phyloP scores from a whole-genome alignment of 2,888 invertebrate species.

The Chymomyza caudatula region DNA sequence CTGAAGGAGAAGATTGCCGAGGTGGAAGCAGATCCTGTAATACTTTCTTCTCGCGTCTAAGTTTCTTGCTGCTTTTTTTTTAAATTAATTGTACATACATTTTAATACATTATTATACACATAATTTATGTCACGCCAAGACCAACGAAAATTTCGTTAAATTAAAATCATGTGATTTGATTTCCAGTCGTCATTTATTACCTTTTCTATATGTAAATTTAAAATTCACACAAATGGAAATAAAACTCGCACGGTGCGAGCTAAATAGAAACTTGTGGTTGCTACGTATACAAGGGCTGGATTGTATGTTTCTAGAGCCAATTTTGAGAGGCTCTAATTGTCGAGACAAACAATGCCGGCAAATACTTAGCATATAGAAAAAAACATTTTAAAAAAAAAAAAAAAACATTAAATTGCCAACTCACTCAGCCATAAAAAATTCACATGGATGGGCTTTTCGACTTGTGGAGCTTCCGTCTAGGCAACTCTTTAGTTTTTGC shows the following conservation, averaged over 20 bases:
- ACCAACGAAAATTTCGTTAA: slow-evolving; percentile 38
- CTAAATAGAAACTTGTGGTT: neutral
- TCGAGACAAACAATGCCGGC: slow-evolving; percentile 25
- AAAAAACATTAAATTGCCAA: neutral
- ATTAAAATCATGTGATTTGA: slow-evolving; percentile 60
- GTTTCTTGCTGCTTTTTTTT: slow-evolving; percentile 3
- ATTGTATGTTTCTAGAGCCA: slow-evolving; percentile 13
- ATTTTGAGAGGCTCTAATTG: slow-evolving; percentile 56
- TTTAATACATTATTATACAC: slow-evolving; percentile 1
- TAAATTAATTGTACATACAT: slow-evolving; percentile 7
- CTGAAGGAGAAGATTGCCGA: slow-evolving; percentile 76
- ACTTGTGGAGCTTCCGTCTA: neutral
- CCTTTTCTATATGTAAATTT: slow-evolving; percentile 53
- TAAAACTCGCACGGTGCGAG: slow-evolving; percentile 15
- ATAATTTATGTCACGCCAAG: slow-evolving; percentile 56
- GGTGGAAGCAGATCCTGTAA: slow-evolving; percentile 77
- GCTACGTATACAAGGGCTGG: neutral
- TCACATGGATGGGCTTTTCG: neutral
- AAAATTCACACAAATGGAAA: slow-evolving; percentile 52
- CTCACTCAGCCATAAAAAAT: neutral
- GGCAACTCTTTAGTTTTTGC: neutral
- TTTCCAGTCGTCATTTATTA: slow-evolving; percentile 28
- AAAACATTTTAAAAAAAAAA: neutral
- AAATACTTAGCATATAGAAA: neutral
- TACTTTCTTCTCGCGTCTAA: slow-evolving; percentile 75